Conservation (phyloP, 2,113 vertebrate species). For the Nerophis lumbriciformis region DNA sequence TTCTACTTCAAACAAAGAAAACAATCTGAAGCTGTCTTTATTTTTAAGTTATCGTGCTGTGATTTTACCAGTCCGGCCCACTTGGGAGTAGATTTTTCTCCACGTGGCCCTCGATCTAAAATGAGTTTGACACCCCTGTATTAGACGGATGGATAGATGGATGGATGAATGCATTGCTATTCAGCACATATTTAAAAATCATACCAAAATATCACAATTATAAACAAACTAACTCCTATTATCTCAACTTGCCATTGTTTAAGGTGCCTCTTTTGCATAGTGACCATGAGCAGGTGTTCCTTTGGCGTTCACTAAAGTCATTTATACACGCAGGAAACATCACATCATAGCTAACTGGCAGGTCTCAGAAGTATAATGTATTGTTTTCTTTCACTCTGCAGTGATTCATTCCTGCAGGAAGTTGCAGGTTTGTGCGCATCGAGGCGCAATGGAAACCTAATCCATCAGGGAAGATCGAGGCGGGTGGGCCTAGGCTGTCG, state of each 20-base stretch:
- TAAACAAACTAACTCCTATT: neutral
- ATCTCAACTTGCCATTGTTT: constrained; percentile 4
- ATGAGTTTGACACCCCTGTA: no score
- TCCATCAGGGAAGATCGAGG: constrained; percentile 56
- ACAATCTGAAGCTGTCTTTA: no score
- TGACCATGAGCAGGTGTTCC: constrained; percentile 24
- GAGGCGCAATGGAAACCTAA: constrained; percentile 54
- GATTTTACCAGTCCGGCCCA: no score
- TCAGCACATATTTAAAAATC: no score
- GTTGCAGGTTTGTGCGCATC: constrained; percentile 53
- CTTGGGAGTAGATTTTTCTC: no score
- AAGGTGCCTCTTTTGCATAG: constrained; percentile 1
- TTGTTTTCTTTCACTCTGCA: constrained; percentile 29
- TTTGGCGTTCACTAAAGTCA: constrained; percentile 18
- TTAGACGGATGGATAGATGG: no score
- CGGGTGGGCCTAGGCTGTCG: constrained; percentile 59
- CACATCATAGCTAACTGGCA: constrained; percentile 36
- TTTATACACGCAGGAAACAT: constrained; percentile 39
- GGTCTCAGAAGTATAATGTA: constrained; percentile 41
- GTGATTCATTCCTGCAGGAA: constrained; percentile 56
- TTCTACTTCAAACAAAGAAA: no score
- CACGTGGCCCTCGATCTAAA: no score
- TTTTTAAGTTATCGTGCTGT: no score
- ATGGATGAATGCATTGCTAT: no score
- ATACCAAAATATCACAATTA: neutral